Evolutionary conservation across 2,113 vertebrate genomes (phyloP).

Genomic region (Prunella himalayana): DNA sequence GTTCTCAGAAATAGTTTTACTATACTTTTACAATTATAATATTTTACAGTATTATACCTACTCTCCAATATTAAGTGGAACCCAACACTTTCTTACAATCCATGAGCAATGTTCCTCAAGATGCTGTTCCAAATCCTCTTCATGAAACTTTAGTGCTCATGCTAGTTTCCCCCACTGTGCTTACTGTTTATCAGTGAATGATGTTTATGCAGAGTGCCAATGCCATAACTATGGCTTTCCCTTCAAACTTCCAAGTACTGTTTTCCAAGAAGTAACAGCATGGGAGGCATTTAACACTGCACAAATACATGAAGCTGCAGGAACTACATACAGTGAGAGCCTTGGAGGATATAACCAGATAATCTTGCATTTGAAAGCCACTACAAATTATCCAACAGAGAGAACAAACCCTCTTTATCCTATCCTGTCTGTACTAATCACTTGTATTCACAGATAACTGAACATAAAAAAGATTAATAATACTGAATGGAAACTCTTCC

Average conservation of each 20-base stretch:
- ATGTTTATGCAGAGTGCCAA: not conserved
- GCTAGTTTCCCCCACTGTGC: not conserved
- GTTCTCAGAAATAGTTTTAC: not conserved
- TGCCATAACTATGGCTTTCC: not conserved
- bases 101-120: not conserved
- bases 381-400: not conserved
- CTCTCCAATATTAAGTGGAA: not conserved
- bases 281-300: not conserved
- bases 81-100: not conserved
- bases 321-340: not conserved
- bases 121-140: not conserved
- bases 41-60: not conserved
- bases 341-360: not conserved
- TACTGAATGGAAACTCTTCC: not conserved
- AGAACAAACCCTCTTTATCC: not conserved
- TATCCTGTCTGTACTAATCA: not conserved
- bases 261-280: not conserved
- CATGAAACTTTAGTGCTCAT: fast-evolving
- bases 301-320: not conserved
- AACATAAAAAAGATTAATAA: not conserved
- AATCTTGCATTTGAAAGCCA: not conserved
- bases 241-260: not conserved
- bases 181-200: not conserved
- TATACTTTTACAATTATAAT: not conserved
- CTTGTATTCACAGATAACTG: not conserved